phyloP scores from a whole-genome alignment of 2,888 invertebrate species.

The Chrysolina americana region DNA sequence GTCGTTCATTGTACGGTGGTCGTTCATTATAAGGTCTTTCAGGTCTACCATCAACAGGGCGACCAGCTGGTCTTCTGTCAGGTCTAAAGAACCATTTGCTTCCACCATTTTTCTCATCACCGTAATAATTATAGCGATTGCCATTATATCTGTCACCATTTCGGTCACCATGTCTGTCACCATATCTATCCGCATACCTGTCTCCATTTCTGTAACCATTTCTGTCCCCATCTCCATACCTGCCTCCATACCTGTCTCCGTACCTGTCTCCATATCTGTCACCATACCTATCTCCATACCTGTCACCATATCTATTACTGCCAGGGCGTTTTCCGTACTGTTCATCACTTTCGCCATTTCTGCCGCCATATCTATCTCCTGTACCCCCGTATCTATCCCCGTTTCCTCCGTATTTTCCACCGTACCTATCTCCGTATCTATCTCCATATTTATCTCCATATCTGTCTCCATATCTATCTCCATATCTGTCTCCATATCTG shows the following conservation, averaged over 20 bases:
- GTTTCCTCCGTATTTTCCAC: conserved; percentile 36
- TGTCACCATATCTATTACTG: conserved; percentile 51
- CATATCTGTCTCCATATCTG: conserved; percentile 60
- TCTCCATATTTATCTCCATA: conserved; percentile 47
- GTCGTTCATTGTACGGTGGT: conserved; percentile 49
- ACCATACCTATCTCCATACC: conserved; percentile 54
- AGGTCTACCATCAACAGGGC: conserved; percentile 55
- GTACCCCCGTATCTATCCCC: conserved; percentile 56
- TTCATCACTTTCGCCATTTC: conserved; percentile 42
- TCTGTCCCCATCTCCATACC: conserved; percentile 54
- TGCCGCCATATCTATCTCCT: conserved; percentile 47
- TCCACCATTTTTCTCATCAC: conserved; percentile 64
- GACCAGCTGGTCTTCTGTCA: conserved; percentile 60
- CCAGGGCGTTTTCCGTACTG: too few species aligned
- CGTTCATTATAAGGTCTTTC: conserved; percentile 47
- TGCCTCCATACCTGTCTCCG: conserved; percentile 64
- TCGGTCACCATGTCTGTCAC: conserved; percentile 60
- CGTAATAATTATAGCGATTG: conserved; percentile 59
- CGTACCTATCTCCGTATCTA: conserved; percentile 48
- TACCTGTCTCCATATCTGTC: conserved; percentile 49
- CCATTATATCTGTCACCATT: conserved; percentile 57
- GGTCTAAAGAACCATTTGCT: conserved; percentile 65
- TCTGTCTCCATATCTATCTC: conserved; percentile 37
- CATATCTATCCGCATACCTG: conserved; percentile 60
- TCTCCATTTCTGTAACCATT: conserved; percentile 56